Conservation (phyloP, 2,888 invertebrate genomes). For the Acleris sparsana region DNA sequence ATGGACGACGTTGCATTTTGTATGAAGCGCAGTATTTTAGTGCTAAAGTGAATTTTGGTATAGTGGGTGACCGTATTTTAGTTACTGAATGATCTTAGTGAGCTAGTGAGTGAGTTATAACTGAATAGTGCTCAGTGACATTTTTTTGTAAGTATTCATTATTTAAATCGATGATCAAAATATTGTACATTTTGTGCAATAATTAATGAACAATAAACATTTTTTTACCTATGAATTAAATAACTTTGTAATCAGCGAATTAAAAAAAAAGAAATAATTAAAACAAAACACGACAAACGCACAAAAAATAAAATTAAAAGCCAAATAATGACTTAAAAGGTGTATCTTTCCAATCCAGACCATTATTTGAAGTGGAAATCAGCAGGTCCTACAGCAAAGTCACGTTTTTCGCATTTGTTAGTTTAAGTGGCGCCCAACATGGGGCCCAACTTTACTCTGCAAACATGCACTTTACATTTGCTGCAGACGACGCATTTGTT, state of each 20-base stretch:
- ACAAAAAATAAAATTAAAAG: too few relatives aligned
- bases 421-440: constrained; percentile 30
- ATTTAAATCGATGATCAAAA: neutral
- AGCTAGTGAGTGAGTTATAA: constrained; percentile 19
- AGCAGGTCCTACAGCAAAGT: too few relatives aligned
- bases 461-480: too few relatives aligned
- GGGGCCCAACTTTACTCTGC: constrained; percentile 10
- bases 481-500: too few relatives aligned
- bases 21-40: constrained; percentile 20
- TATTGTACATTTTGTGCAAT: neutral
- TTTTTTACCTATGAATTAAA: neutral
- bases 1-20: constrained; percentile 30
- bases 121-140: constrained; percentile 16
- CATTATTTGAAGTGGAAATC: too few relatives aligned
- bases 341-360: too few relatives aligned
- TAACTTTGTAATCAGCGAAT: neutral
- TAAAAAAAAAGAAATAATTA: too few relatives aligned
- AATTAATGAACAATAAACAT: neutral
- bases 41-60: constrained; percentile 28
- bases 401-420: neutral
- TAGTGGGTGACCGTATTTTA: constrained; percentile 15
- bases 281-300: too few relatives aligned
- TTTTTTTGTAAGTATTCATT: constrained; percentile 33
- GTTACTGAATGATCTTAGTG: constrained; percentile 15
- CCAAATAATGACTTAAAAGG: too few relatives aligned